Conservation (phyloP, 2,888 invertebrate species). For the Trileptium ribeirensis region DNA sequence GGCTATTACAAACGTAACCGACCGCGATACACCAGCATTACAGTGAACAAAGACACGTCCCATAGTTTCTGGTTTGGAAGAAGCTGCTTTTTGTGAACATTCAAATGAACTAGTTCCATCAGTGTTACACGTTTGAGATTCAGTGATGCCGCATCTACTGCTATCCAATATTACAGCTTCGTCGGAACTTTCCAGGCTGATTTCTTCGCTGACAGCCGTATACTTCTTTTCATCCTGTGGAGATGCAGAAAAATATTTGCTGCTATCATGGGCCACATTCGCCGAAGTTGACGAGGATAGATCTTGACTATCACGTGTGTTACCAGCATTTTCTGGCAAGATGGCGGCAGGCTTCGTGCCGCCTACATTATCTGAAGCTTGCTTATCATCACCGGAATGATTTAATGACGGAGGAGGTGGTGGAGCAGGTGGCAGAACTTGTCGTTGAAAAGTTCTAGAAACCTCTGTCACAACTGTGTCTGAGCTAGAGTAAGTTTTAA, state of each 20-base stretch:
- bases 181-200: too few species aligned
- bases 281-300: neutral
- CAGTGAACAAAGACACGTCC: conserved; percentile 44
- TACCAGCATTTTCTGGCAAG: neutral
- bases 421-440: too few species aligned
- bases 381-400: neutral
- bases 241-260: too few species aligned
- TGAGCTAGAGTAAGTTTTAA: too few species aligned
- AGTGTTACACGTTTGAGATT: too few species aligned
- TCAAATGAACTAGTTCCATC: too few species aligned
- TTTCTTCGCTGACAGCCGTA: neutral
- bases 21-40: conserved; percentile 52
- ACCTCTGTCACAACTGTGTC: neutral
- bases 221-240: neutral
- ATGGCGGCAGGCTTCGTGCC: neutral
- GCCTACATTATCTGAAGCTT: neutral
- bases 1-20: conserved; percentile 52
- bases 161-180: too few species aligned
- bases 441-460: too few species aligned
- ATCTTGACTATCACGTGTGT: neutral
- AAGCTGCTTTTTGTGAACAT: too few species aligned
- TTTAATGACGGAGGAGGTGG: neutral
- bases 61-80: neutral
- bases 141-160: too few species aligned
- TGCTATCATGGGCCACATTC: too few species aligned